Evolutionary conservation across 2,888 invertebrate species (phyloP).

Genomic region (Entomobrya proxima): DNA sequence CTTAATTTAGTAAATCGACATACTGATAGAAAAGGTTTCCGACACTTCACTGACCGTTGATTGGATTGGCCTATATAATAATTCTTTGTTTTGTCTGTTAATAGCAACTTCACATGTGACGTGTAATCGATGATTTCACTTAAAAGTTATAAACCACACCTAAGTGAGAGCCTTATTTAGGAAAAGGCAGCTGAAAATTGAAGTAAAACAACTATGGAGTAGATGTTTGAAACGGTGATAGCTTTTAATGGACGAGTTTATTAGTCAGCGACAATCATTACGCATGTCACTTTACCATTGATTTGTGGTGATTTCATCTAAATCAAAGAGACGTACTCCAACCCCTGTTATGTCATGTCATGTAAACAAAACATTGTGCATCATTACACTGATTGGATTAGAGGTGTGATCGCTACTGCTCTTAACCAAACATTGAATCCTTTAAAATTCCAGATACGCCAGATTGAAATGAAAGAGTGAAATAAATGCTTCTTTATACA

Average conservation of each 20-base stretch:
- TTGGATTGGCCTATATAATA: neutral
- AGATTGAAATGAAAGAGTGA: too few species aligned
- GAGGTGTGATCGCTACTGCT: neutral
- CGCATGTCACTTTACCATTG: neutral
- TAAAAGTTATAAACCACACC: slow-evolving; percentile 50
- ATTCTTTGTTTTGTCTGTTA: neutral
- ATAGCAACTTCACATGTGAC: neutral
- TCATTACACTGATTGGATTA: neutral
- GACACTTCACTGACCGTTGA: neutral
- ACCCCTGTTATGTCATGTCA: neutral
- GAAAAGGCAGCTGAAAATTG: neutral
- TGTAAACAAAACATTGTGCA: neutral
- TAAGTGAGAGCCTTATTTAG: slow-evolving; percentile 12
- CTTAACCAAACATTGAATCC: too few species aligned
- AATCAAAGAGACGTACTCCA: neutral
- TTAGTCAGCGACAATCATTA: slow-evolving; percentile 36
- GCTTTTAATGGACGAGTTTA: slow-evolving; percentile 8
- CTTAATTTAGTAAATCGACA: neutral
- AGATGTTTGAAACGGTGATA: neutral
- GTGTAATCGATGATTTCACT: slow-evolving; percentile 44
- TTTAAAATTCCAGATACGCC: too few species aligned
- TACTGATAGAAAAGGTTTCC: neutral
- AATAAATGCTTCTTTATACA: too few species aligned
- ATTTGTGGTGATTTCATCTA: neutral
- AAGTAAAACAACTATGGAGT: neutral